Base-by-base conservation (phyloP, 64 coral and sea anemone species). In the Montipora capricornis region DNA sequence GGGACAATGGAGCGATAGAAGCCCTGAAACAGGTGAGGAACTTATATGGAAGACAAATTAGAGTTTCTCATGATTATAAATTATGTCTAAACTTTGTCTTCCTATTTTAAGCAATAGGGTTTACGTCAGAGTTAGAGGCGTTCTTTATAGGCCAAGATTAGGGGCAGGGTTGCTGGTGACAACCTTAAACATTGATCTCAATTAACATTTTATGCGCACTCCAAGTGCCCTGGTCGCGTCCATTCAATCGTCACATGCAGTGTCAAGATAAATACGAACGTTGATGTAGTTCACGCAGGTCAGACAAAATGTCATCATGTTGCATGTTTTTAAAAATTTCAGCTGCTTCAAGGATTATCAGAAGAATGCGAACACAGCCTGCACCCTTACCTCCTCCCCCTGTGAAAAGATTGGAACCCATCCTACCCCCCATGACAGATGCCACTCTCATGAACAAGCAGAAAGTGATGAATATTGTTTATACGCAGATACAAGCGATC, bases 281-380 rank as follows among this genome's bases (percentile, higher is more conserved):
- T 37, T 37, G 37, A 37, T 37, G 24, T 57, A 57, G 11, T 64
- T 7, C 14, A 16, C 8, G 61, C 1, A 64, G 61, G 61, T 16
- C 9, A 16, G 11, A 14, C 61, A 14, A 64, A 64, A 64, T 16
- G 61, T 71, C 68, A 12, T 57, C 47, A 37, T 90, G 29, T 1
- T 45, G 15, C 45, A 47, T 24, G 9, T 79, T 80, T 80, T 47
- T 9, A 47, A n/a, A 64, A 4, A 49, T 85, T 92, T 29, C 79
- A 92, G 96, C 96, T 29, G 93, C 96, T 4, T 89, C 82, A 60
- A 91, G 96, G 48, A 97, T 97, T 29, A 92, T 97, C 14, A 90
- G 92, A 64, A 83, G 96, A 44, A 97, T 97, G 80, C 94, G 84
- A 75, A 95, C 83, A 70, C 78, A 95, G 12, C 89, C 94, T 17